Base-by-base conservation (phyloP, 2,797 vertebrate genomes). In the Halcyon chelicuti region DNA sequence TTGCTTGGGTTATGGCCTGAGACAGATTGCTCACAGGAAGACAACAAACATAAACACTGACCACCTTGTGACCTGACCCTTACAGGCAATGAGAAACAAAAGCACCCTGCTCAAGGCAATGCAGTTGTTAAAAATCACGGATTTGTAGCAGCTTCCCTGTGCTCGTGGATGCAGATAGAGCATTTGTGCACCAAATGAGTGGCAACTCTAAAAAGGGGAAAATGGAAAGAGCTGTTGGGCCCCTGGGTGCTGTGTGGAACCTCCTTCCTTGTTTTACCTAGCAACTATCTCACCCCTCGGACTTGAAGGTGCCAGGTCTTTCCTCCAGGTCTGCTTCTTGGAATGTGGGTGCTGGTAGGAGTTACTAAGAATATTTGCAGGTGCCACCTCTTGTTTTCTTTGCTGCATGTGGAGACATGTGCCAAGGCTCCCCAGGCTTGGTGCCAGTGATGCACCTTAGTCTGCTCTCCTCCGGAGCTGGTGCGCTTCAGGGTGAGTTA, bases 41-140 rank as follows among this genome's bases (percentile, higher is more conserved):
- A 80, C 61, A 65, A 88, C 65, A 88, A 94, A 63, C 71, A 42
- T 78, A 85, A 94, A 95, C 49, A 65, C 57, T 65, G 65, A 74
- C 72, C 89, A 65, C 5, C 1, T 23, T 79, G 63, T 82, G 78
- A 70, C 39, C 63, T 58, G 47, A 25, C 22, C 49, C 31, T 20
- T 94, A 88, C 71, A 93, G 76, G 65, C 68, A 72, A 5, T 19
- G 49, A 82, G 85, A 90, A 95, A 51, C n/a, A 68, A 47, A 83
- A 77, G n/a, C 7, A 6, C 14, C 18, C 40, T 9, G 16, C 63
- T 28, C 37, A 46, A 87, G 58, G 40, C 54, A 65, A 37, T 26
- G 29, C 2, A 42, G 28, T 42, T 74, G 31, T 18, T 88, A 68
- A 86, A 91, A 81, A 58, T 3, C 31, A 18, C 68, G 26, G 40